Conservation (phyloP, 92 coral and sea anemone genomes). For the Montipora capitata region DNA sequence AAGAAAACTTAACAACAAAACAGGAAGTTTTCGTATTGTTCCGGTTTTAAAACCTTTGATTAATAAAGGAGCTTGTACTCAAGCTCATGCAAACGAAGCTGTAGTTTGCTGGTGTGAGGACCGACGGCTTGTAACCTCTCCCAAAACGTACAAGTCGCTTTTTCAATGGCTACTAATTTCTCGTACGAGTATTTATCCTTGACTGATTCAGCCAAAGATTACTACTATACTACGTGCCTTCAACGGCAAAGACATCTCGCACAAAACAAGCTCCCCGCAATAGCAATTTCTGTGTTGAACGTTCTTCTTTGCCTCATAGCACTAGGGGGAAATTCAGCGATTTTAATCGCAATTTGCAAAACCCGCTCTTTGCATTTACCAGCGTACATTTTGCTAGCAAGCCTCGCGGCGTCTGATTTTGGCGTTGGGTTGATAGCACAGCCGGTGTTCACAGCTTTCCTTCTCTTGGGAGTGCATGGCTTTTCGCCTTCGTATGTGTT, state of each 20-base stretch:
- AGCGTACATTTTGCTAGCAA: background rate
- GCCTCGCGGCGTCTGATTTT: slow-evolving; percentile 1
- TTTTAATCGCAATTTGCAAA: slow-evolving; percentile 1
- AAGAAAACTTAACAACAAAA: background rate
- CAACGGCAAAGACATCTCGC: background rate
- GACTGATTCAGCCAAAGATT: no score
- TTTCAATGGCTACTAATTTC: background rate
- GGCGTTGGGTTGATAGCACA: background rate
- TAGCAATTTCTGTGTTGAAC: background rate
- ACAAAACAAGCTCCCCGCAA: background rate
- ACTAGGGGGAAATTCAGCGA: background rate
- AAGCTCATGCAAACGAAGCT: background rate
- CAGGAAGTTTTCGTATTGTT: background rate
- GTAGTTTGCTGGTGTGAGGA: background rate
- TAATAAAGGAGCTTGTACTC: background rate
- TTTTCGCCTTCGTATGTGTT: background rate
- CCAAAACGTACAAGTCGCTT: background rate
- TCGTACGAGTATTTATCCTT: background rate
- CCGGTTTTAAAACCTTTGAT: background rate
- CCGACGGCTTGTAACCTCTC: background rate
- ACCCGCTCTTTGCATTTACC: background rate
- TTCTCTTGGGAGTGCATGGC: background rate
- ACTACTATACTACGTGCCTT: background rate
- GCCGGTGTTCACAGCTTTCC: background rate
- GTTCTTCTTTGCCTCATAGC: background rate